Evolutionary conservation across 2,113 vertebrate species (phyloP).

Genomic region (Phylloscopus whistleri): DNA sequence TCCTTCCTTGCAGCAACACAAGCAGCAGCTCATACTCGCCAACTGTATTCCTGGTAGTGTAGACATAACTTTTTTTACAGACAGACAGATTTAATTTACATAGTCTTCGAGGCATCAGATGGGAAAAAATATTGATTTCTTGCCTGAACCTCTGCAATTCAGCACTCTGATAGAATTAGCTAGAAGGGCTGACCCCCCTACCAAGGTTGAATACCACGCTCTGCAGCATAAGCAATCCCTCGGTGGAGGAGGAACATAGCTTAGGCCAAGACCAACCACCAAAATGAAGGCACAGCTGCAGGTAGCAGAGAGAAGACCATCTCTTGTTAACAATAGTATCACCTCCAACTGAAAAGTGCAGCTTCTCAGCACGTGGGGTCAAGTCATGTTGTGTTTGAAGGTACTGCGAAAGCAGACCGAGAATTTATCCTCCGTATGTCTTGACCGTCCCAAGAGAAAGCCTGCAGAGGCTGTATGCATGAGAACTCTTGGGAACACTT

Average conservation of each 20-base stretch:
- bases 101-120: constrained; percentile 14
- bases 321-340: neutral
- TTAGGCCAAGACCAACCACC: neutral
- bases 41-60: neutral
- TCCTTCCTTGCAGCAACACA: neutral
- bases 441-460: neutral
- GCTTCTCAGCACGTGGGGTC: neutral
- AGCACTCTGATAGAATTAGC: neutral
- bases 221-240: neutral
- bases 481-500: neutral
- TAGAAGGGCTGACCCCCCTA: neutral
- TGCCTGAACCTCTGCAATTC: neutral
- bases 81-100: constrained; percentile 31
- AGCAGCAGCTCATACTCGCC: neutral
- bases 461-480: neutral
- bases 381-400: neutral
- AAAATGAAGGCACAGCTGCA: neutral
- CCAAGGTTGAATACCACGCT: neutral
- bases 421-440: neutral
- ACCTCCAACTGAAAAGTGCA: neutral
- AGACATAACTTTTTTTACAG: neutral
- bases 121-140: constrained; percentile 40
- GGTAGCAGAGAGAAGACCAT: neutral
- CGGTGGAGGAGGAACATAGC: neutral
- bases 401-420: neutral